phyloP scores from a whole-genome alignment of 2,797 vertebrate species.

The Choloepus didactylus region DNA sequence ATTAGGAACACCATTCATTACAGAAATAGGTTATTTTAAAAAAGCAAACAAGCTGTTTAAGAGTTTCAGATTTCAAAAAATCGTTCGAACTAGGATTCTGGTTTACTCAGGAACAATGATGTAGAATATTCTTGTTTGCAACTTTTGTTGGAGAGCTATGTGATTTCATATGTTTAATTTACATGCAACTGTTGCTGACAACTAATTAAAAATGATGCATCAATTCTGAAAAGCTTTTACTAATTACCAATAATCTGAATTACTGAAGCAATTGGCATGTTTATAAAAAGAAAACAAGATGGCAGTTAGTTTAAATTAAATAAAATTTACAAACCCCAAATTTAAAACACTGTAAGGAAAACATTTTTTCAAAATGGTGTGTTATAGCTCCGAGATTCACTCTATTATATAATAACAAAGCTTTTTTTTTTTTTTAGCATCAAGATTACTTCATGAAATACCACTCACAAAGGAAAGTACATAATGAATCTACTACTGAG shows the following conservation, averaged over 20 bases:
- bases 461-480: background rate
- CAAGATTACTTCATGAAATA: background rate
- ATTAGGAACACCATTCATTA: background rate
- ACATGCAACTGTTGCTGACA: background rate
- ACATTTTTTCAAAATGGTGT: background rate
- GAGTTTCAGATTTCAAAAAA: background rate
- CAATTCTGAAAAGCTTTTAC: background rate
- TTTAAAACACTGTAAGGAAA: background rate
- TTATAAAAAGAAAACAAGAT: background rate
- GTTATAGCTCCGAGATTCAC: background rate
- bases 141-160: no score
- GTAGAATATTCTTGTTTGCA: background rate
- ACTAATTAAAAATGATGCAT: background rate
- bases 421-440: background rate
- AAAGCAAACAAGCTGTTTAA: background rate
- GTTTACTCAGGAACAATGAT: background rate
- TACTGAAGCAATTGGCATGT: background rate
- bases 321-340: background rate
- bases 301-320: background rate
- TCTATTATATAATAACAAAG: background rate
- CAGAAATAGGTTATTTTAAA: background rate
- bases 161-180: background rate
- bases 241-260: background rate
- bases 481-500: background rate
- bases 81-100: background rate